A percentile compares a stretch with the other conserved stretches of the same genome.
Conservation (phyloP, 2,888 invertebrate genomes). For the Acleris laterana region DNA sequence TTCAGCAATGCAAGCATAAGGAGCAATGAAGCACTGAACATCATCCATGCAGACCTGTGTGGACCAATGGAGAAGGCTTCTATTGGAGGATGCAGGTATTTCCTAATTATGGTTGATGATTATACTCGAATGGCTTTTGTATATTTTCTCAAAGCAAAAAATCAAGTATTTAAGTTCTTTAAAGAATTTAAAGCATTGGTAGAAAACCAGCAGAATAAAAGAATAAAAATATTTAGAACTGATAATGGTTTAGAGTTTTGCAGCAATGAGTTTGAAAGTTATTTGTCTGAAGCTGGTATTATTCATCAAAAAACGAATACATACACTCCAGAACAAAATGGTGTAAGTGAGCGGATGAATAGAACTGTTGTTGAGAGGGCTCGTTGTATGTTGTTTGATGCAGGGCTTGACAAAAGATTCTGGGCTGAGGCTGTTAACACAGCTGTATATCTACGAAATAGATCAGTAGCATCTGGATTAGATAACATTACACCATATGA, state of each 20-base stretch:
- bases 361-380: slow-evolving; percentile 41
- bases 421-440: slow-evolving; percentile 41
- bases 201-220: slow-evolving; percentile 28
- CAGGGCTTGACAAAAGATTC: slow-evolving; percentile 11
- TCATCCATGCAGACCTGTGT: too few species aligned
- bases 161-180: slow-evolving; percentile 2
- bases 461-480: slow-evolving; percentile 37
- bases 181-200: slow-evolving; percentile 28
- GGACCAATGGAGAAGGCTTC: too few species aligned
- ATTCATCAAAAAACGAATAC: slow-evolving; percentile 42
- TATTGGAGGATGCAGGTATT: too few species aligned
- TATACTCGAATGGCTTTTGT: background rate
- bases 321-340: slow-evolving; percentile 44
- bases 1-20: too few species aligned
- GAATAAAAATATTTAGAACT: slow-evolving; percentile 35
- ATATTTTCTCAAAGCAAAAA: slow-evolving; percentile 4
- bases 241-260: slow-evolving; percentile 41
- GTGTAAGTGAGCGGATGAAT: slow-evolving; percentile 39
- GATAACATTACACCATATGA: slow-evolving; percentile 41
- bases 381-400: slow-evolving; percentile 40
- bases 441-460: too few species aligned
- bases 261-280: slow-evolving; percentile 34
- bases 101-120: too few species aligned
- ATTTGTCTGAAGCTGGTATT: slow-evolving; percentile 39
- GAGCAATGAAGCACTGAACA: too few species aligned